phyloP scores from a whole-genome alignment of 1,140 invertebrate genomes.

The Andrena cerasifolii region DNA sequence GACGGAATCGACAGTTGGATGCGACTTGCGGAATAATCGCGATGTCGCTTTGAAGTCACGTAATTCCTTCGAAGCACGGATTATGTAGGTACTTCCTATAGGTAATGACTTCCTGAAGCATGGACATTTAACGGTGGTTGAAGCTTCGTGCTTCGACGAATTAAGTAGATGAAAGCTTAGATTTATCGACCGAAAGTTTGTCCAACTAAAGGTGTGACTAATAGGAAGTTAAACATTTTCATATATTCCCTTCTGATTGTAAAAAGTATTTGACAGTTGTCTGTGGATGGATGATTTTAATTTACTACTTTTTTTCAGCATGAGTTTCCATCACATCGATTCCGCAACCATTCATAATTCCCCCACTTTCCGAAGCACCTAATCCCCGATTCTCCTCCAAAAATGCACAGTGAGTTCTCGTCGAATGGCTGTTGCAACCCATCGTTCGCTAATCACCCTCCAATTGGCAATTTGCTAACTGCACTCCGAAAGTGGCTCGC shows the following conservation, averaged over 20 bases:
- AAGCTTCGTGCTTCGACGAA: background rate
- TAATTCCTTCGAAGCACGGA: slow-evolving; percentile 10
- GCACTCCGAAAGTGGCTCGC: background rate
- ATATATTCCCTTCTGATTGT: background rate
- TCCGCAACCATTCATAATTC: background rate
- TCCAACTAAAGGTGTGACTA: no score
- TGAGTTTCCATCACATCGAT: no score
- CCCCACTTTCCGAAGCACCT: no score
- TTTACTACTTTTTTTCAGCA: no score
- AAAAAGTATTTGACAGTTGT: background rate
- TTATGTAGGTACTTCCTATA: slow-evolving; percentile 31
- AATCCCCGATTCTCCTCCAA: background rate
- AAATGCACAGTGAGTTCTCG: slow-evolving; percentile 9
- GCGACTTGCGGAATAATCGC: slow-evolving; percentile 4
- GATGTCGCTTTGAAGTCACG: background rate
- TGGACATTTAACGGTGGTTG: background rate
- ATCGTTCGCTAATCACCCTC: slow-evolving; percentile 10
- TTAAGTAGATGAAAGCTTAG: no score
- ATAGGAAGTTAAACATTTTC: background rate
- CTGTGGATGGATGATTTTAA: background rate
- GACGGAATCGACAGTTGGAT: background rate
- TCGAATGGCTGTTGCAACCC: background rate
- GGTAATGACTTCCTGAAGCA: slow-evolving; percentile 16
- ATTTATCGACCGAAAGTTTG: background rate
- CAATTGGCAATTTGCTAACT: slow-evolving; percentile 5